Evolutionary conservation across 2,888 invertebrate species (phyloP).

Genomic region (Lasius platythorax): DNA sequence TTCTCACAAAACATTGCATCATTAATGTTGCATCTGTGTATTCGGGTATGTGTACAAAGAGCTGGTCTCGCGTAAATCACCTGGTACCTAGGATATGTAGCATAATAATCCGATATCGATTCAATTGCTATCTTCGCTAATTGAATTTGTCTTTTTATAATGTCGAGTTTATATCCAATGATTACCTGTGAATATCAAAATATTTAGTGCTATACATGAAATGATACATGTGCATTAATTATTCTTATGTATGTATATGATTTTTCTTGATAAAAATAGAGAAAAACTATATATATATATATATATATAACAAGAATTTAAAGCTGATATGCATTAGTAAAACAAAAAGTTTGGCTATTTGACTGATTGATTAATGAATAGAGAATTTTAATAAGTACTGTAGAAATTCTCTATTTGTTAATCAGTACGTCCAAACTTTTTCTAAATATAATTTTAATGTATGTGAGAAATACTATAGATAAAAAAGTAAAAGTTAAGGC

Average conservation of each 20-base stretch:
- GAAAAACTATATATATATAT: not conserved
- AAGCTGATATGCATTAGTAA: not conserved
- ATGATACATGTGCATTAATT: slow-evolving; percentile 28
- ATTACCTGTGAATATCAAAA: not conserved
- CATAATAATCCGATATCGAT: not conserved
- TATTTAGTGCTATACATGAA: slow-evolving; percentile 9
- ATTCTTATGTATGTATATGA: slow-evolving; percentile 2
- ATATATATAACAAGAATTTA: not conserved
- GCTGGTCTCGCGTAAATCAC: slow-evolving; percentile 59
- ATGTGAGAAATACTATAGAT: no score
- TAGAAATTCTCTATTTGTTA: not conserved
- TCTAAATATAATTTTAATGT: no score
- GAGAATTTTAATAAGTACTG: not conserved
- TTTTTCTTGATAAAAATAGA: not conserved
- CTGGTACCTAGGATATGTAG: not conserved
- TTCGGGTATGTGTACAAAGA: slow-evolving; percentile 50
- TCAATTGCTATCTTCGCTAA: not conserved
- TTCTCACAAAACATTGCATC: slow-evolving; percentile 21
- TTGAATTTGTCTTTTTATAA: slow-evolving; percentile 36
- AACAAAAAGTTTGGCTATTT: not conserved
- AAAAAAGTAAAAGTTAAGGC: no score
- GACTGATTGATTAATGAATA: not conserved
- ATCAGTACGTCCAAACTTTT: no score
- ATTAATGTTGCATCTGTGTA: slow-evolving; percentile 37
- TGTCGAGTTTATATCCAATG: not conserved